phyloP scores from a whole-genome alignment of 2,888 invertebrate species.

The Dendrolimus houi region DNA sequence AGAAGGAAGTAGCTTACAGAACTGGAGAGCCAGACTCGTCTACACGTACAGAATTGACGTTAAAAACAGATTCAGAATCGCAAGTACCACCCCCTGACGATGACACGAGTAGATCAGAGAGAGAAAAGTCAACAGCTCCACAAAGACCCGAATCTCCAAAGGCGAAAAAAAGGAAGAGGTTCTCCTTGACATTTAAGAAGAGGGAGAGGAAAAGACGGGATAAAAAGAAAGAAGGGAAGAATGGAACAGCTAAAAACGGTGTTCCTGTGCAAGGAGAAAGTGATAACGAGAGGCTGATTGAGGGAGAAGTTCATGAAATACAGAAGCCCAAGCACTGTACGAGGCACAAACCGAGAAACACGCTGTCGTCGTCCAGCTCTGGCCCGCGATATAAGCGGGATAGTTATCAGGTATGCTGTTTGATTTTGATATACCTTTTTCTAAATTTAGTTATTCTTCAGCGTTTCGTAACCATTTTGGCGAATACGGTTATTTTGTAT shows the following conservation, averaged over 20 bases:
- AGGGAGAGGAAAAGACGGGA: constrained; percentile 63
- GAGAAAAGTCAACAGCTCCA: constrained; percentile 55
- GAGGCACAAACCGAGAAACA: constrained; percentile 53
- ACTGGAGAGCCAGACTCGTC: constrained; percentile 59
- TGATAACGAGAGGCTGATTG: constrained; percentile 65
- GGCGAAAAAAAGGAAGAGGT: constrained; percentile 64
- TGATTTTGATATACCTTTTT: no score
- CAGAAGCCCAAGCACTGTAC: constrained; percentile 52
- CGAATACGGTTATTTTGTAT: no score
- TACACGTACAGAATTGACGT: constrained; percentile 52
- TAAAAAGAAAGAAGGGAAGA: constrained; percentile 52
- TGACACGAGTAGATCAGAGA: constrained; percentile 64
- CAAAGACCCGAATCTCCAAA: constrained; percentile 63
- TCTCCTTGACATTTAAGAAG: constrained; percentile 65
- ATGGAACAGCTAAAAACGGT: constrained; percentile 43
- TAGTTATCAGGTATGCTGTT: constrained; percentile 59
- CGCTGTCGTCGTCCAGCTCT: constrained; percentile 60
- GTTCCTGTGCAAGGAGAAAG: constrained; percentile 44
- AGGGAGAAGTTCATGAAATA: constrained; percentile 43
- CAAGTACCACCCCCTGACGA: constrained; percentile 57
- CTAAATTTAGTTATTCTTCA: no score
- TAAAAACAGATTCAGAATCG: constrained; percentile 63
- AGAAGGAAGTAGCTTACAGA: constrained; percentile 67
- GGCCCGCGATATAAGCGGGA: constrained; percentile 73
- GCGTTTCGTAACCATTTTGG: no score